Conservation (phyloP, 2,888 invertebrate species). For the Coelinius sp. region DNA sequence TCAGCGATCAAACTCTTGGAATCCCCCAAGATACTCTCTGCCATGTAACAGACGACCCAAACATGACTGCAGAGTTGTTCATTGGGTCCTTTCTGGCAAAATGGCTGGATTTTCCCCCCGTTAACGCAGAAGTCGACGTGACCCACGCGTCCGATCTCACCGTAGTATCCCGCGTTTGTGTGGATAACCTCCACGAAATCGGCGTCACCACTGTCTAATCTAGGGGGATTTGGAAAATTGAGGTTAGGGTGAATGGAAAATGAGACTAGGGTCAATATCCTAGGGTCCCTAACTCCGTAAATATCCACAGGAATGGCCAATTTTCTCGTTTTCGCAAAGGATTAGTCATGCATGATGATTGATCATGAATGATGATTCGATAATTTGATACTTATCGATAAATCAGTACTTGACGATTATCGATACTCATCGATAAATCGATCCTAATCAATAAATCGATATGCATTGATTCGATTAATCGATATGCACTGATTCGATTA, state of each 20-base stretch:
- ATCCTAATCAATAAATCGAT: no score
- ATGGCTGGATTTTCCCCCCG: constrained; percentile 83
- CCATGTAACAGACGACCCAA: constrained; percentile 85
- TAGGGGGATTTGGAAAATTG: neutral
- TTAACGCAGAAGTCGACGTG: constrained; percentile 87
- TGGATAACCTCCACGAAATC: constrained; percentile 84
- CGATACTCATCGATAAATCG: no score
- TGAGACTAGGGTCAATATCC: neutral
- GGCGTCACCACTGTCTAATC: constrained; percentile 80
- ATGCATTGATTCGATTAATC: no score
- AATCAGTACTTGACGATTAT: no score
- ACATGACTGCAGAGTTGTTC: constrained; percentile 85
- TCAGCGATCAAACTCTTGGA: constrained; percentile 73
- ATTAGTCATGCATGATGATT: no score
- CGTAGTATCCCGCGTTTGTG: constrained; percentile 86
- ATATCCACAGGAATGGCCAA: no score
- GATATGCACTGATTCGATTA: no score
- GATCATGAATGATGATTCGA: no score
- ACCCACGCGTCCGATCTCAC: constrained; percentile 81
- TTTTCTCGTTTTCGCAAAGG: no score
- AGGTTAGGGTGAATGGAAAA: neutral
- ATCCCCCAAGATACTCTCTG: constrained; percentile 79
- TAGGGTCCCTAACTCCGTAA: no score
- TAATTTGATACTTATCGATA: no score
- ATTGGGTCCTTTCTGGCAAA: constrained; percentile 80